Percentiles rank a stretch among this genome's conserved stretches.
phyloP scores from a whole-genome alignment of 1,140 invertebrate genomes.

The Argopecten irradians region DNA sequence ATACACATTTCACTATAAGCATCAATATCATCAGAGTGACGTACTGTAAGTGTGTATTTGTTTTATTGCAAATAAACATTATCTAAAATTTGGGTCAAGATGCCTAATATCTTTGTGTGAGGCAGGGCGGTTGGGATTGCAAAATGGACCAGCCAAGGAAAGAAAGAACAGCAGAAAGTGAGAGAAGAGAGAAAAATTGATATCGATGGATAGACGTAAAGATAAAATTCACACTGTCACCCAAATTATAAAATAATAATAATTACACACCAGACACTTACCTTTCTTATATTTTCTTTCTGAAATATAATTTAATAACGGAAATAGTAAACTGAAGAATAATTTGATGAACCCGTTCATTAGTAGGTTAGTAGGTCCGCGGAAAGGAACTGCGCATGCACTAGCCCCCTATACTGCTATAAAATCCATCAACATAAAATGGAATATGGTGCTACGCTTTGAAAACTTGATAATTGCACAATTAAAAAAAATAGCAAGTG shows the following conservation, averaged over 20 bases:
- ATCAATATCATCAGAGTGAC: too few species aligned
- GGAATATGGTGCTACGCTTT: too few species aligned
- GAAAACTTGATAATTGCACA: too few species aligned
- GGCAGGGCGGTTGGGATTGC: not conserved
- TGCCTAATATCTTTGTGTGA: not conserved
- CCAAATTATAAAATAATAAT: not conserved
- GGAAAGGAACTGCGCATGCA: too few species aligned
- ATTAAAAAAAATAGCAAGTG: too few species aligned
- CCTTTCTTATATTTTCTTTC: constrained; percentile 16
- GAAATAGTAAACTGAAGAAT: not conserved
- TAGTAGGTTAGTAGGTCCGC: too few species aligned
- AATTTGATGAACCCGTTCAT: too few species aligned
- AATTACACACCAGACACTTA: not conserved
- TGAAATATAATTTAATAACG: not conserved
- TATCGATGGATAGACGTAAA: not conserved
- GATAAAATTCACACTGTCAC: not conserved
- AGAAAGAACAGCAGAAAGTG: not conserved
- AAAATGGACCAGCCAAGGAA: not conserved
- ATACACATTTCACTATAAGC: too few species aligned
- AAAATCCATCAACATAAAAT: too few species aligned
- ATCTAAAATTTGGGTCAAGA: not conserved
- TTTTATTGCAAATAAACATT: too few species aligned
- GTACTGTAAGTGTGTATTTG: too few species aligned
- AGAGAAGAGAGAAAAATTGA: not conserved
- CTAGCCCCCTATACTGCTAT: too few species aligned